Evolutionary conservation across 1,140 invertebrate species (phyloP).

Genomic region (Harpegnathos saltator): DNA sequence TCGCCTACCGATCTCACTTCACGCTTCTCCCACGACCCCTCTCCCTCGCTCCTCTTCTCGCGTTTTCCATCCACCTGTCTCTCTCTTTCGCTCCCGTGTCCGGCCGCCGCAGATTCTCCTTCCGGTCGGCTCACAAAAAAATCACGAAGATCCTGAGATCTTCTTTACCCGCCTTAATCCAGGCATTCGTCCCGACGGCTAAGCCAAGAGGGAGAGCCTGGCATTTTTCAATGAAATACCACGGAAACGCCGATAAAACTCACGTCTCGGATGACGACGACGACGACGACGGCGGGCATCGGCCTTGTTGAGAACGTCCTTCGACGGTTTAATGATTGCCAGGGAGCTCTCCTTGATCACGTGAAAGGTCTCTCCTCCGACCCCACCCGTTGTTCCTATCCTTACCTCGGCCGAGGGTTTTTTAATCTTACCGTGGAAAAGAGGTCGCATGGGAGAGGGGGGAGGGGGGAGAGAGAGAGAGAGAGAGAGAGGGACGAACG

Average conservation of each 20-base stretch:
- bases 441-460: no score
- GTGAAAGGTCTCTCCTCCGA: not conserved
- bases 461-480: no score
- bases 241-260: conserved; percentile 5
- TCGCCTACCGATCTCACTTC: not conserved
- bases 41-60: not conserved
- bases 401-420: conserved; percentile 3
- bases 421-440: conserved; percentile 34
- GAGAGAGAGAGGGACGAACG: no score
- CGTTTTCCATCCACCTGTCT: not conserved
- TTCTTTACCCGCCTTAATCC: conserved; percentile 79
- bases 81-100: not conserved
- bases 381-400: not conserved
- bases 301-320: conserved; percentile 31
- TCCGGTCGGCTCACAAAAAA: conserved; percentile 52
- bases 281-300: conserved; percentile 18
- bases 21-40: conserved; percentile 12
- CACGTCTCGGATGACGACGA: no score
- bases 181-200: conserved; percentile 75
- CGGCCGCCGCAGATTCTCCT: conserved; percentile 64
- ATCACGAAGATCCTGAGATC: conserved; percentile 72
- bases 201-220: conserved; percentile 28
- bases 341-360: conserved; percentile 31
- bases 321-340: conserved; percentile 49
- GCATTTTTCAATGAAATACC: conserved; percentile 77